Percentiles rank a stretch among this genome's conserved stretches.
Evolutionary conservation across 2,888 invertebrate species (phyloP).

Genomic region (Cryptus armator): DNA sequence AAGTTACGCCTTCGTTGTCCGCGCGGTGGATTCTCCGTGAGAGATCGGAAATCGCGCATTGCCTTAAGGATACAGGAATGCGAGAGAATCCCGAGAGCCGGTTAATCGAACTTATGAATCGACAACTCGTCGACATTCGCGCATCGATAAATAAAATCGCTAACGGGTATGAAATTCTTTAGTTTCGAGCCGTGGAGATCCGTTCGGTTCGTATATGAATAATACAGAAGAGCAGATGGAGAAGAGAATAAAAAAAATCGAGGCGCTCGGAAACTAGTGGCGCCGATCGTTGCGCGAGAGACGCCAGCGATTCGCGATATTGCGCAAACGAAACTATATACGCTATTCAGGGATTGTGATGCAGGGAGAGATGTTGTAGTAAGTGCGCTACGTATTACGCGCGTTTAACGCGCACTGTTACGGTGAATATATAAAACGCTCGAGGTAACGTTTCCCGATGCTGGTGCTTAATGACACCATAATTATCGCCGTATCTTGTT

Average conservation of each 20-base stretch:
- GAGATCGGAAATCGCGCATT: not conserved
- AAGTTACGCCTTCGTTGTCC: not conserved
- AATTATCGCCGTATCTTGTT: slow-evolving; percentile 68
- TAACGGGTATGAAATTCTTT: not conserved
- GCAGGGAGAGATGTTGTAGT: not conserved
- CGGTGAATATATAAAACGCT: slow-evolving; percentile 41
- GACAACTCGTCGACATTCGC: not conserved
- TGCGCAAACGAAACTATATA: slow-evolving; percentile 38
- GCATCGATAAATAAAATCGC: not conserved
- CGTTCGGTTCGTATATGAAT: slow-evolving; percentile 4
- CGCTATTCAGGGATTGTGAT: not conserved
- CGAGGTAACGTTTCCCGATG: slow-evolving; percentile 15
- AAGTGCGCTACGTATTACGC: slow-evolving; percentile 43
- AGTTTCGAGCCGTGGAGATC: not conserved
- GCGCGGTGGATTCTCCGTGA: not conserved
- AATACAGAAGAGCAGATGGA: slow-evolving; percentile 23
- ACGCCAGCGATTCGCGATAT: slow-evolving; percentile 35
- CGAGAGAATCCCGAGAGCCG: not conserved
- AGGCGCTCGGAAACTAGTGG: slow-evolving; percentile 30
- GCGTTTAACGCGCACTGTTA: slow-evolving; percentile 15
- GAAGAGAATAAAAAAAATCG: slow-evolving; percentile 7
- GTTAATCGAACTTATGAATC: not conserved
- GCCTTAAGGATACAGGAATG: not conserved
- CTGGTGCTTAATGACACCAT: slow-evolving; percentile 68
- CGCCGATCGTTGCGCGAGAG: slow-evolving; percentile 52